Percentiles rank a stretch among this genome's conserved stretches.
Evolutionary conservation across 2,797 vertebrate species (phyloP).

Genomic region (Phalanger gymnotis): DNA sequence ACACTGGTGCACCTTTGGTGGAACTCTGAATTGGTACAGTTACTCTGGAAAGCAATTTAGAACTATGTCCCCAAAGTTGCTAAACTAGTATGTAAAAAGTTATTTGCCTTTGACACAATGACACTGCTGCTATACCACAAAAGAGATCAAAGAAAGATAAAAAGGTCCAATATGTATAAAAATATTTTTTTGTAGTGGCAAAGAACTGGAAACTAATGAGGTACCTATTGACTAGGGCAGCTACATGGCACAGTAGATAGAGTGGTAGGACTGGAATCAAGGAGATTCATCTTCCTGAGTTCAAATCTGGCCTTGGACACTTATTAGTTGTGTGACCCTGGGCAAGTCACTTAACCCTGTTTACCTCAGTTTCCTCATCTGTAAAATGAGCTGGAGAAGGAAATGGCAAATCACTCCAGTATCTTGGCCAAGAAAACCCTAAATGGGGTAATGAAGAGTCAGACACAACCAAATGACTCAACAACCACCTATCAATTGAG

Average conservation of each 20-base stretch:
- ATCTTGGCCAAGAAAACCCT: no score
- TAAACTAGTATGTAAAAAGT: not conserved
- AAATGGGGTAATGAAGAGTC: no score
- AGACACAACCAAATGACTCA: no score
- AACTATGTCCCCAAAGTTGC: not conserved
- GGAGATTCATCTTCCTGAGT: no score
- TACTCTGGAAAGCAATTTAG: not conserved
- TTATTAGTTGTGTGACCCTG: no score
- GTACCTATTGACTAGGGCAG: not conserved
- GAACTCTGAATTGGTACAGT: not conserved
- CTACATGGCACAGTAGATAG: no score
- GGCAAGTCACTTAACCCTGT: no score
- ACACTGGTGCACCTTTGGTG: not conserved
- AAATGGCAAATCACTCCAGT: no score
- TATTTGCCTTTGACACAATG: not conserved
- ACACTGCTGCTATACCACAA: not conserved
- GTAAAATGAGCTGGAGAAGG: no score
- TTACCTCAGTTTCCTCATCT: no score
- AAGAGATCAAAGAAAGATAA: not conserved
- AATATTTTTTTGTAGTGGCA: not conserved
- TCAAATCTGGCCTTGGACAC: no score
- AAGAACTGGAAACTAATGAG: not conserved
- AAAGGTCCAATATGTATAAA: not conserved
- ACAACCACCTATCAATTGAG: not conserved
- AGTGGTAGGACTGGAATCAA: no score